phyloP scores from a whole-genome alignment of 1,140 invertebrate genomes.

The Drosophila suzukii region DNA sequence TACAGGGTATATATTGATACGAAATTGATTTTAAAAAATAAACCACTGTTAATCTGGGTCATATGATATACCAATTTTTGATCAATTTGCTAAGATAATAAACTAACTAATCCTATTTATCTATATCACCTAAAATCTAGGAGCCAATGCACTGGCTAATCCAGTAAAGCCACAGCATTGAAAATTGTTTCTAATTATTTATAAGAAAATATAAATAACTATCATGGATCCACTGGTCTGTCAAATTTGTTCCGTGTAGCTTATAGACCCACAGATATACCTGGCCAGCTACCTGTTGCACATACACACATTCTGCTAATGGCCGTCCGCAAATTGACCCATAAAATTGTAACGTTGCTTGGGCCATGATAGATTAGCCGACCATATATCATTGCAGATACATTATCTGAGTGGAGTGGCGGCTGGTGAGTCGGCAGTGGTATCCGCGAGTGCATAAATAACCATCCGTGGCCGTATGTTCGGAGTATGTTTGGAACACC shows the following conservation, averaged over 20 bases:
- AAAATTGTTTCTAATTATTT: too few relatives aligned
- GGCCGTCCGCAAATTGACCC: slow-evolving; percentile 71
- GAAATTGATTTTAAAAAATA: too few relatives aligned
- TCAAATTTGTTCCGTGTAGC: background rate
- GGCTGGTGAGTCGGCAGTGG: slow-evolving; percentile 7
- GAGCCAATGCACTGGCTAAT: too few relatives aligned
- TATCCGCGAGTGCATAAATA: slow-evolving; percentile 43
- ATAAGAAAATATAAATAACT: too few relatives aligned
- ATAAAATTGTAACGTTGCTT: slow-evolving; percentile 56
- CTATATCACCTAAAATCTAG: too few relatives aligned
- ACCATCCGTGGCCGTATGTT: slow-evolving; percentile 13
- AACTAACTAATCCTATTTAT: too few relatives aligned
- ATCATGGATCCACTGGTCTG: background rate
- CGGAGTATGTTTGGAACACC: slow-evolving; percentile 15
- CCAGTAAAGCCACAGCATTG: too few relatives aligned
- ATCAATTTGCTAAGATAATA: too few relatives aligned
- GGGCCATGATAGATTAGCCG: slow-evolving; percentile 52
- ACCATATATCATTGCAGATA: slow-evolving; percentile 53
- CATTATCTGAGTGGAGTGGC: slow-evolving; percentile 36
- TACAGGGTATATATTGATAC: background rate
- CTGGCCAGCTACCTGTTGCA: slow-evolving; percentile 26
- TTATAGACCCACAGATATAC: background rate
- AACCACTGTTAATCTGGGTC: too few relatives aligned
- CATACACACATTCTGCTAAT: slow-evolving; percentile 33
- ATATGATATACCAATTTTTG: too few relatives aligned